A percentile compares a stretch with the other conserved stretches of the same genome.
Conservation (phyloP, 2,797 vertebrate species). For the Peromyscus aztecus region DNA sequence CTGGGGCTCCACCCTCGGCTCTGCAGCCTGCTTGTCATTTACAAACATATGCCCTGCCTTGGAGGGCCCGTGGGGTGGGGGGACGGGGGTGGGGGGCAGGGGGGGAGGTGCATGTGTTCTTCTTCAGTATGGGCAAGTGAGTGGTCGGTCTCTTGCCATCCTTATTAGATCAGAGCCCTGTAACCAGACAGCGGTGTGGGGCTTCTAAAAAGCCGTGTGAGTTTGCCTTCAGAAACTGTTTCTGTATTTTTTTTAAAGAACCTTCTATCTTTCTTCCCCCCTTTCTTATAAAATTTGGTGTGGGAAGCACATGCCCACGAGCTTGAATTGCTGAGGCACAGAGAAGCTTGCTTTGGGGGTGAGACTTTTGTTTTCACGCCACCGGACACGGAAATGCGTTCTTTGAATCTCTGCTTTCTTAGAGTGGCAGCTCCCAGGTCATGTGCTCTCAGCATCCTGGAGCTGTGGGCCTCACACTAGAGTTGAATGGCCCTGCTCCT, state of each 20-base stretch:
- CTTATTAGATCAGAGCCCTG: slow-evolving; percentile 66
- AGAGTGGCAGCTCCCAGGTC: background rate
- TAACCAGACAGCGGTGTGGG: background rate
- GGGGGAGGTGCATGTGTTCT: slow-evolving; percentile 38
- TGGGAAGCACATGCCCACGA: background rate
- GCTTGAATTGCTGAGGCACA: slow-evolving; percentile 45
- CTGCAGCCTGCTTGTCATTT: slow-evolving; percentile 1
- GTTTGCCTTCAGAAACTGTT: slow-evolving; percentile 51
- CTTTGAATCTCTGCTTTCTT: background rate
- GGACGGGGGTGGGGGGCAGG: no score
- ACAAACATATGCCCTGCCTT: background rate
- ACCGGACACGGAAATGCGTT: background rate
- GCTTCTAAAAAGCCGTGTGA: slow-evolving; percentile 11
- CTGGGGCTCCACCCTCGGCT: background rate
- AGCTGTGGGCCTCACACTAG: background rate
- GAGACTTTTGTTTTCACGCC: background rate
- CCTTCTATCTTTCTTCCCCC: background rate
- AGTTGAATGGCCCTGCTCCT: background rate
- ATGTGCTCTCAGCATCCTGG: background rate
- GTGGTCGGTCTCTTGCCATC: slow-evolving; percentile 50
- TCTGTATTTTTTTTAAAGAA: background rate
- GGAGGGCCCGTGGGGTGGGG: background rate
- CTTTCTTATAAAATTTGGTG: slow-evolving; percentile 28
- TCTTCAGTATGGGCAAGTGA: slow-evolving; percentile 34
- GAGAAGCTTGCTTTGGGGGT: slow-evolving; percentile 28